phyloP scores from a whole-genome alignment of 2,797 vertebrate genomes.

The Danio choprae region DNA sequence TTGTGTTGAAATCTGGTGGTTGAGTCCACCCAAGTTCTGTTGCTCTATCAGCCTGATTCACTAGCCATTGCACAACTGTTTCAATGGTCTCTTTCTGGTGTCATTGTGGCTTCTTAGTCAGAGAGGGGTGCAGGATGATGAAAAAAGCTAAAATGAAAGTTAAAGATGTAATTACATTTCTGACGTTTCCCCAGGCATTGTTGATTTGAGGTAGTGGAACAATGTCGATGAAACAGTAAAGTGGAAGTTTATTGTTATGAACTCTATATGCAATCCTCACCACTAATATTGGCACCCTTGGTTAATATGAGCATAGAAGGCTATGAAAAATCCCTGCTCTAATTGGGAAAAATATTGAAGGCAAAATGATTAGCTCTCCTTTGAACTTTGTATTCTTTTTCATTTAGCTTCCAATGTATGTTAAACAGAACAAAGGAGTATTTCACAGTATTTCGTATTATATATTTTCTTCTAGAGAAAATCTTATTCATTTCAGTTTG shows the following conservation, averaged over 20 bases:
- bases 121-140: not conserved
- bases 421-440: too few species aligned
- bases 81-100: conserved; percentile 5
- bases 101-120: not conserved
- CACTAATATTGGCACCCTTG: too few species aligned
- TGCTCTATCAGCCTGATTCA: conserved; percentile 35
- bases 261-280: not conserved
- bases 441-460: too few species aligned
- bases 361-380: too few species aligned
- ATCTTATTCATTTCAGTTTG: too few species aligned
- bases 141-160: conserved; percentile 44
- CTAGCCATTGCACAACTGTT: conserved; percentile 20
- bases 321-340: too few species aligned
- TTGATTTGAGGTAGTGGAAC: not conserved
- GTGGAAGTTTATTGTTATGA: not conserved
- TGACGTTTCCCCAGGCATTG: not conserved
- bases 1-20: not conserved
- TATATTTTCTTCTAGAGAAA: too few species aligned
- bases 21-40: not conserved
- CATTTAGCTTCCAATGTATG: too few species aligned
- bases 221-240: not conserved
- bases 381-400: too few species aligned
- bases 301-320: too few species aligned
- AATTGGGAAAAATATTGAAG: too few species aligned
- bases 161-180: not conserved